phyloP scores from a whole-genome alignment of 1,140 invertebrate species.

The Tribolium castaneum region DNA sequence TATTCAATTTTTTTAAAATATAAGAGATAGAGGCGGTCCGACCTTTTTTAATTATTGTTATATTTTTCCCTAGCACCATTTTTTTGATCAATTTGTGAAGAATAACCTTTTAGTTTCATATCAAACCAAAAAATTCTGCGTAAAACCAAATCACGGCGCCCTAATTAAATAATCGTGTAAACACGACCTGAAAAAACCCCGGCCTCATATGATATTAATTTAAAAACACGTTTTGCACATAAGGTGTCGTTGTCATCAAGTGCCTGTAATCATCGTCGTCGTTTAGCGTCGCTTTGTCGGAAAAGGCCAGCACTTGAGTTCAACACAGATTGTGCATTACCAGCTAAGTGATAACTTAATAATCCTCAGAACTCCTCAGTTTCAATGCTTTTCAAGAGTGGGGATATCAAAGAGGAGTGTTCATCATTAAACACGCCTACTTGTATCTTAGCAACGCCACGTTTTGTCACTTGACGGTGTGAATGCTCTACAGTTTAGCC shows the following conservation, averaged over 20 bases:
- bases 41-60: too few relatives aligned
- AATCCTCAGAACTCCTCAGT: conserved; percentile 38
- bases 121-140: neutral
- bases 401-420: conserved; percentile 13
- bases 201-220: conserved; percentile 29
- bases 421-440: conserved; percentile 31
- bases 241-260: conserved; percentile 34
- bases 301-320: conserved; percentile 38
- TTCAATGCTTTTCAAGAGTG: conserved; percentile 15
- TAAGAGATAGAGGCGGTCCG: too few relatives aligned
- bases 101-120: neutral
- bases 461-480: conserved; percentile 46
- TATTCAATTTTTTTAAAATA: too few relatives aligned
- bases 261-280: conserved; percentile 41
- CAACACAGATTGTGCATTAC: conserved; percentile 45
- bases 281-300: conserved; percentile 42
- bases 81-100: neutral
- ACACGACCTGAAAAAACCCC: conserved; percentile 4
- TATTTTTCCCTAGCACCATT: too few relatives aligned
- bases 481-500: conserved; percentile 47
- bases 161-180: conserved; percentile 33
- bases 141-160: neutral
- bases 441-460: conserved; percentile 50
- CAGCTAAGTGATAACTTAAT: conserved; percentile 48
- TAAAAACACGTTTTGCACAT: conserved; percentile 34